phyloP scores from a whole-genome alignment of 2,797 vertebrate genomes.

The Lemur catta region DNA sequence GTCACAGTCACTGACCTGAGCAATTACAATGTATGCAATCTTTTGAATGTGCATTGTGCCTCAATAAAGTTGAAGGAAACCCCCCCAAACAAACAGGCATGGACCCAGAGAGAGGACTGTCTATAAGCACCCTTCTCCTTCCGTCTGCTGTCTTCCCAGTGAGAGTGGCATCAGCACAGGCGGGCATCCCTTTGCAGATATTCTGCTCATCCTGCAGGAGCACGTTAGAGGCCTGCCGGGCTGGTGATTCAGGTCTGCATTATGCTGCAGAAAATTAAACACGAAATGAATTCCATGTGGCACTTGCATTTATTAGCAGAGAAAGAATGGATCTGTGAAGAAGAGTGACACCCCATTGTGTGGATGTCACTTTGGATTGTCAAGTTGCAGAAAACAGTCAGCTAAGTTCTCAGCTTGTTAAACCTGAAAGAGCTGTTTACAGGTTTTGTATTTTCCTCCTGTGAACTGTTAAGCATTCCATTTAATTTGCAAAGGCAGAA shows the following conservation, averaged over 20 bases:
- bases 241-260: background rate
- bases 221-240: background rate
- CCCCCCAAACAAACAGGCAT: background rate
- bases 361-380: conserved; percentile 59
- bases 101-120: no score
- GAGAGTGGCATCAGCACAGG: background rate
- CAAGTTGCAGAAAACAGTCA: conserved; percentile 28
- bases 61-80: background rate
- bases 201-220: background rate
- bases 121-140: background rate
- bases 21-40: background rate
- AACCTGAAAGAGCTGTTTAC: conserved; percentile 44
- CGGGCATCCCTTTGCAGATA: background rate
- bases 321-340: conserved; percentile 25
- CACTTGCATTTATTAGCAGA: conserved; percentile 34
- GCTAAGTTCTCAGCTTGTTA: conserved; percentile 48
- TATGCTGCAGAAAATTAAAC: conserved; percentile 30
- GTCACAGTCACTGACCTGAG: background rate
- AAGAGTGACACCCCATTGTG: conserved; percentile 38
- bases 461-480: conserved; percentile 40
- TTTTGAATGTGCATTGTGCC: background rate
- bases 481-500: conserved; percentile 52
- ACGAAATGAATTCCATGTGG: background rate
- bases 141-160: background rate
- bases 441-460: conserved; percentile 41